These are phyloP conservation scores for Setophaga kirtlandii DNA, from an alignment of 2,113 vertebrate species.

Conservation along the genomic window DNA sequence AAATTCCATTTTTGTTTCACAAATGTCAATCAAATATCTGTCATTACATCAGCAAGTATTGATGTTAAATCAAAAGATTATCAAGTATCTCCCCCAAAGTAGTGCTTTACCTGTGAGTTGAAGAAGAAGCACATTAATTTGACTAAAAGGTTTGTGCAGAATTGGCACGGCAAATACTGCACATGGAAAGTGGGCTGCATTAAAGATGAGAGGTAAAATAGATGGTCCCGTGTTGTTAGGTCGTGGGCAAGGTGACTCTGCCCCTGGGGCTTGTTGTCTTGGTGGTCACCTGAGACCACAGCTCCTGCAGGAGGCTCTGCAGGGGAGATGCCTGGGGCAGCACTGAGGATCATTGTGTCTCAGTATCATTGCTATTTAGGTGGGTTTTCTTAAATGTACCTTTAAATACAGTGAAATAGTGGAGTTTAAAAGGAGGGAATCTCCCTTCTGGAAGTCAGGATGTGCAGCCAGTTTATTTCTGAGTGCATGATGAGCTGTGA, in stretches of 20 bases:
- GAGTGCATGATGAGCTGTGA: not conserved
- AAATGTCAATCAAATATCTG: not conserved
- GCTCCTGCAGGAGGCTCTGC: not conserved
- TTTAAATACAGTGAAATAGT: not conserved
- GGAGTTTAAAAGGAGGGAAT: not conserved
- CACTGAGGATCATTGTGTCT: not conserved
- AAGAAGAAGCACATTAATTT: not conserved
- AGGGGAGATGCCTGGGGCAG: not conserved
- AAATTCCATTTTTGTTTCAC: not conserved
- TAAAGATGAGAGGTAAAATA: not conserved
- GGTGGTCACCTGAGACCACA: not conserved
- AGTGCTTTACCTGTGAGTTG: not conserved
- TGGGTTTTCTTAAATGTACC: not conserved
- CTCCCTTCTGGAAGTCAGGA: not conserved
- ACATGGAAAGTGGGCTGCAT: rapidly evolving
- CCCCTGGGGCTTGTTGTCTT: not conserved
- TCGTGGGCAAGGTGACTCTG: not conserved
- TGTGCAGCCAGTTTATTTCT: not conserved
- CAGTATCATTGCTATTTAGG: not conserved
- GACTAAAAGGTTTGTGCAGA: not conserved
- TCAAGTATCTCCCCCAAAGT: not conserved
- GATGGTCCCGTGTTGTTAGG: not conserved
- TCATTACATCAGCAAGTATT: not conserved
- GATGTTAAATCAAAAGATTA: not conserved
- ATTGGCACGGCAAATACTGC: not conserved